A percentile compares a stretch with the other conserved stretches of the same genome.
These are phyloP conservation scores for Chionodraco myersi DNA, from an alignment of 2,113 vertebrate genomes.

Conservation along the genomic window DNA sequence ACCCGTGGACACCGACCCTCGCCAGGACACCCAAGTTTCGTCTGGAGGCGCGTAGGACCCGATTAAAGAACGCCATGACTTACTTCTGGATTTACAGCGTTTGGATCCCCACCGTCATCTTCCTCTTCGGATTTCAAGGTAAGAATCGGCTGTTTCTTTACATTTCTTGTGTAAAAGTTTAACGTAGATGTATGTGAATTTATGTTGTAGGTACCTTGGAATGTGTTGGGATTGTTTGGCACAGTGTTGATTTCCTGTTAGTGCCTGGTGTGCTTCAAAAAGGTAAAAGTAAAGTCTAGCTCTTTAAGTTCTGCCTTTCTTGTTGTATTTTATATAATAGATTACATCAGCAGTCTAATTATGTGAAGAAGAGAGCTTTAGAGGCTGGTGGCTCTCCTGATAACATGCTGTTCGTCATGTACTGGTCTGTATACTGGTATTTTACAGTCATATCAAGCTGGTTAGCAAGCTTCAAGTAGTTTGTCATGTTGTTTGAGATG, in stretches of 20 bases:
- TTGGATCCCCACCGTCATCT: conserved; percentile 63
- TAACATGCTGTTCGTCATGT: background rate
- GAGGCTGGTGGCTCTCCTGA: background rate
- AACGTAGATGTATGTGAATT: background rate
- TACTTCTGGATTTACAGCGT: conserved; percentile 71
- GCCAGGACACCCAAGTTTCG: conserved; percentile 41
- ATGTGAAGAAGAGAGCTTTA: background rate
- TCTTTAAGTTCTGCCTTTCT: conserved; percentile 5
- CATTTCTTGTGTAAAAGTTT: no score
- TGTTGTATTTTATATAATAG: conserved; percentile 11
- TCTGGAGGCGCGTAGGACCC: conserved; percentile 32
- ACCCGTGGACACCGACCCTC: conserved; percentile 16
- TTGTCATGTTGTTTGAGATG: background rate
- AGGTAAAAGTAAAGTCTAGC: background rate
- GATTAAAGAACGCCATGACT: conserved; percentile 59
- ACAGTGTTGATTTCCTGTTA: background rate
- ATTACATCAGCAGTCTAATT: background rate
- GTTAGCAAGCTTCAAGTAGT: no score
- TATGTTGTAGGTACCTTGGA: conserved; percentile 7
- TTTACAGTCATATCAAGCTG: background rate
- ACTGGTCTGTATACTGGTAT: background rate
- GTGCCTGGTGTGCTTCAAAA: background rate
- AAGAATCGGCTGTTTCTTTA: conserved; percentile 6
- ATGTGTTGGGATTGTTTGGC: conserved; percentile 33
- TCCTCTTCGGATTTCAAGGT: conserved; percentile 71